Evolutionary conservation across 2,888 invertebrate species (phyloP).

Genomic region (Willowsia nigromaculata): DNA sequence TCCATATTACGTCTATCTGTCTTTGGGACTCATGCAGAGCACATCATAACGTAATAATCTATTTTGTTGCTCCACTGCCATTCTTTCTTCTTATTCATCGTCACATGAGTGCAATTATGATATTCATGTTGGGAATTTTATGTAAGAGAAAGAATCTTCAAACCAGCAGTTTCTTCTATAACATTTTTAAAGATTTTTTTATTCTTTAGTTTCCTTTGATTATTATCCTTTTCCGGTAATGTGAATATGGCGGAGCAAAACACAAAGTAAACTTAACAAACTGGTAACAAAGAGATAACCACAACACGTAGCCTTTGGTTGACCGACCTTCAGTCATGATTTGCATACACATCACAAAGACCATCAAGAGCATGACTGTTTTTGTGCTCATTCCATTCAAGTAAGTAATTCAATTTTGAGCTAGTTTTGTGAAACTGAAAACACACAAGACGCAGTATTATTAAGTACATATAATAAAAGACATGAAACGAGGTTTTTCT

Average conservation of each 20-base stretch:
- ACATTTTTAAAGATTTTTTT: neutral
- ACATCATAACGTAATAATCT: neutral
- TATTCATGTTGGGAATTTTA: neutral
- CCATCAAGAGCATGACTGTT: neutral
- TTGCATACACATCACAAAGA: conserved; percentile 18
- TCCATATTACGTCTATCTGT: neutral
- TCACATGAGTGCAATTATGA: neutral
- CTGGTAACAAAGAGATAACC: neutral
- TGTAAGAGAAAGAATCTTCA: neutral
- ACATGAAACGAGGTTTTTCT: neutral
- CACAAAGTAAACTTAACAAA: neutral
- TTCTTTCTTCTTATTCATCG: neutral
- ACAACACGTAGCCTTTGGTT: conserved; percentile 5
- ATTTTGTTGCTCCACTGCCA: neutral
- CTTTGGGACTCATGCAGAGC: neutral
- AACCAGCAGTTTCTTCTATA: neutral
- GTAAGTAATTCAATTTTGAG: conserved; percentile 38
- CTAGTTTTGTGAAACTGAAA: conserved; percentile 13
- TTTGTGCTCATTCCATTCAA: conserved; percentile 13
- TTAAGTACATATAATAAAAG: neutral
- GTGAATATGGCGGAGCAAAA: neutral
- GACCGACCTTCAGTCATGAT: conserved; percentile 34
- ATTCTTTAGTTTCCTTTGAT: neutral
- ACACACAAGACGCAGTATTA: neutral
- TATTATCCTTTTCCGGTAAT: neutral